Conservation (phyloP, 2,888 invertebrate genomes). For the Lapara coniferarum region DNA sequence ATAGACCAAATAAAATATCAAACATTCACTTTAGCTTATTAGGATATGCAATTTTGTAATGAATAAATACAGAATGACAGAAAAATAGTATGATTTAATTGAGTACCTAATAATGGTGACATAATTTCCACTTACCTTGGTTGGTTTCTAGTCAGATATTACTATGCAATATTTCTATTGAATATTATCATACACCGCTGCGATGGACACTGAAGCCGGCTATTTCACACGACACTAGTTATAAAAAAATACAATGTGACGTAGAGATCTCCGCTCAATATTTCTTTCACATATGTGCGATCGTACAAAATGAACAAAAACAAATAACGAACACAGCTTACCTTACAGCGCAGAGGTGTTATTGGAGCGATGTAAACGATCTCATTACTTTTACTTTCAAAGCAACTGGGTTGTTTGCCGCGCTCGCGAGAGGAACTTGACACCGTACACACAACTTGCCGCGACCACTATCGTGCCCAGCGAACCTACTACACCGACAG, state of each 20-base stretch:
- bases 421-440: slow-evolving; percentile 40
- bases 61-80: too few relatives aligned
- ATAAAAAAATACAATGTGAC: slow-evolving; percentile 1
- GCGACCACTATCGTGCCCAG: slow-evolving; percentile 49
- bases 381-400: slow-evolving; percentile 59
- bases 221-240: background rate
- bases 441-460: slow-evolving; percentile 46
- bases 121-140: background rate
- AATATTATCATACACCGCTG: too few relatives aligned
- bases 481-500: slow-evolving; percentile 53
- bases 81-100: too few relatives aligned
- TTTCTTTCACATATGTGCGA: background rate
- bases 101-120: too few relatives aligned
- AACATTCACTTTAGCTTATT: too few relatives aligned
- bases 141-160: background rate
- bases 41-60: too few relatives aligned
- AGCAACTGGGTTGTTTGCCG: slow-evolving; percentile 37
- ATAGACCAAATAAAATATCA: too few relatives aligned
- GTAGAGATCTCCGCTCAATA: background rate
- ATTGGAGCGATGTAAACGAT: slow-evolving; percentile 49
- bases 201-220: background rate
- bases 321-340: slow-evolving; percentile 44
- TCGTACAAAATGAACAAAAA: slow-evolving; percentile 10
- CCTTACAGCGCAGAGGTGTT: slow-evolving; percentile 47
- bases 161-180: background rate